Conservation (phyloP, 2,113 vertebrate species). For the Pagrus major region DNA sequence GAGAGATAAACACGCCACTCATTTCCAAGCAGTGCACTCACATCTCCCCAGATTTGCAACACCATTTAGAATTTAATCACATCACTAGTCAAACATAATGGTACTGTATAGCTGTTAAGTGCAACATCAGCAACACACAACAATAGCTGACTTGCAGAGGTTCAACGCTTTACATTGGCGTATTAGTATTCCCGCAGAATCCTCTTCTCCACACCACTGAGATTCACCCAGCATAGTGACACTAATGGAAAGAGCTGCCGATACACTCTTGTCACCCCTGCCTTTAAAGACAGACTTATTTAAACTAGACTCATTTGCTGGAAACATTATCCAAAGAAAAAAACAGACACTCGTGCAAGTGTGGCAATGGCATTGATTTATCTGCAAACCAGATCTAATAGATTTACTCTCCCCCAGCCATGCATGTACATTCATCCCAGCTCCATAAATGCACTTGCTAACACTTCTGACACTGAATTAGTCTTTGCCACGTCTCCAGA, state of each 20-base stretch:
- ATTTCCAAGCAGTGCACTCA: constrained; percentile 22
- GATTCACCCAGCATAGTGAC: constrained; percentile 65
- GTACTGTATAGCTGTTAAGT: constrained; percentile 30
- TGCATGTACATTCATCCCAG: constrained; percentile 63
- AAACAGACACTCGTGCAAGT: constrained; percentile 63
- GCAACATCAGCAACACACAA: constrained; percentile 59
- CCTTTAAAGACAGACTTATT: constrained; percentile 62
- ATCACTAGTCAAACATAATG: constrained; percentile 44
- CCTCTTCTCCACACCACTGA: constrained; percentile 54
- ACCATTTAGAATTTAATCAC: constrained; percentile 54
- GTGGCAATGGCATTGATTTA: constrained; percentile 70
- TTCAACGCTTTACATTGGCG: constrained; percentile 39
- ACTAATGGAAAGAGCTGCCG: constrained; percentile 77
- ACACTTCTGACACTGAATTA: constrained; percentile 58
- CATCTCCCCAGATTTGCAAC: constrained; percentile 30
- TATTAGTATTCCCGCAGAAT: constrained; percentile 74
- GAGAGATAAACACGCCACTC: constrained; percentile 36
- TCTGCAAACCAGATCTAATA: constrained; percentile 76
- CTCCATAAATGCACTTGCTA: constrained; percentile 52
- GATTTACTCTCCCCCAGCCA: constrained; percentile 64
- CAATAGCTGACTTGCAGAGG: constrained; percentile 38
- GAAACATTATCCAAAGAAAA: constrained; percentile 72
- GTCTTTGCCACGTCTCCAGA: constrained; percentile 52
- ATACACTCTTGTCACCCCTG: constrained; percentile 64
- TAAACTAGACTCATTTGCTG: constrained; percentile 52